Conservation (phyloP, 2,113 vertebrate species). For the Theropithecus gelada region DNA sequence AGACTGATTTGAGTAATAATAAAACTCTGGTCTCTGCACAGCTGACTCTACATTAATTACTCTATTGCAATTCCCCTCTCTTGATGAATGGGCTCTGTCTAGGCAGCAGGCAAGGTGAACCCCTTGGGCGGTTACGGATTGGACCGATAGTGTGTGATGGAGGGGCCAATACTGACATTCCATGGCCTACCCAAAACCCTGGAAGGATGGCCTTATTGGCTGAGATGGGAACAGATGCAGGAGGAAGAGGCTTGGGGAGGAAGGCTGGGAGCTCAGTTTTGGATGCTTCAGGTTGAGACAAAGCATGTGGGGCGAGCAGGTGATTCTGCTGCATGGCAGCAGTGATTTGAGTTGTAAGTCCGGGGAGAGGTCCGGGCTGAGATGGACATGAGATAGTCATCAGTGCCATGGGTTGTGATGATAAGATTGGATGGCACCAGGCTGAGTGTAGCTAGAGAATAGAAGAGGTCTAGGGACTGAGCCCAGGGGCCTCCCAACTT, state of each 20-base stretch:
- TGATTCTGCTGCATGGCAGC: not conserved
- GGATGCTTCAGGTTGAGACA: fast-evolving
- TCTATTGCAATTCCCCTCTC: too few relatives aligned
- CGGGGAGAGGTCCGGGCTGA: not conserved
- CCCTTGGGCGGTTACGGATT: too few relatives aligned
- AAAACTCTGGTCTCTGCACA: too few relatives aligned
- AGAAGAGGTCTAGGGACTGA: not conserved
- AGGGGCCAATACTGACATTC: not conserved
- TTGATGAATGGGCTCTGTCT: too few relatives aligned
- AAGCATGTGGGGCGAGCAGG: fast-evolving
- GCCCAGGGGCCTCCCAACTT: fast-evolving
- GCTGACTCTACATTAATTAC: too few relatives aligned
- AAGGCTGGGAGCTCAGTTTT: not conserved
- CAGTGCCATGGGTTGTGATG: too few relatives aligned
- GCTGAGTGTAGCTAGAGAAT: not conserved
- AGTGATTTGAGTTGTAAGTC: fast-evolving
- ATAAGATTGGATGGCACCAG: fast-evolving
- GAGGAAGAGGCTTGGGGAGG: not conserved
- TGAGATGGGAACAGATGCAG: fast-evolving
- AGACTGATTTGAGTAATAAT: too few relatives aligned
- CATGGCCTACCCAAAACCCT: too few relatives aligned
- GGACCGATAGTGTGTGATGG: fast-evolving
- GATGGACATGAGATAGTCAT: not conserved
- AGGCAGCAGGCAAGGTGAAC: too few relatives aligned
- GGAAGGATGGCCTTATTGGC: fast-evolving